Conservation (phyloP, 2,888 invertebrate genomes). For the Noctua comes region DNA sequence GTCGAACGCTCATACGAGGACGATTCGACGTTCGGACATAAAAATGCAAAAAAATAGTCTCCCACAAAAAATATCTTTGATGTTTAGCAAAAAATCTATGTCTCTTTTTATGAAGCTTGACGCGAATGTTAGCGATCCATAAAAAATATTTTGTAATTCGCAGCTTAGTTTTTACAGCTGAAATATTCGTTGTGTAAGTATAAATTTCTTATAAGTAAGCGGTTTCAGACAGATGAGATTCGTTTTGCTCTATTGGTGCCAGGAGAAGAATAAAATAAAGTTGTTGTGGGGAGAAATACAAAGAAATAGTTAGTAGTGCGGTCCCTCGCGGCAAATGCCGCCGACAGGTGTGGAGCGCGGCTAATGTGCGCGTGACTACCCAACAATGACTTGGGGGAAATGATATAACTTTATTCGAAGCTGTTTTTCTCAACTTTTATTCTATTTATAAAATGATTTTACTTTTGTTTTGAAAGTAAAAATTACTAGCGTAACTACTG, state of each 20-base stretch:
- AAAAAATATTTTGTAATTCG: slow-evolving; percentile 14
- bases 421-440: slow-evolving; percentile 60
- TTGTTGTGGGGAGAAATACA: slow-evolving; percentile 77
- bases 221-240: slow-evolving; percentile 46
- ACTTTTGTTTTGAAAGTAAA: slow-evolving; percentile 38
- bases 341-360: slow-evolving; percentile 80
- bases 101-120: slow-evolving; percentile 35
- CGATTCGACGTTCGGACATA: slow-evolving; percentile 56
- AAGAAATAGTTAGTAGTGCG: slow-evolving; percentile 79
- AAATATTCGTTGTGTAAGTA: slow-evolving; percentile 22
- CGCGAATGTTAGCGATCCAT: slow-evolving; percentile 21
- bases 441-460: slow-evolving; percentile 39
- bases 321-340: slow-evolving; percentile 80
- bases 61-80: slow-evolving; percentile 32
- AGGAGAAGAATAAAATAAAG: slow-evolving; percentile 78
- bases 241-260: slow-evolving; percentile 74
- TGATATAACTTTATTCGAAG: slow-evolving; percentile 75
- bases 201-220: slow-evolving; percentile 39
- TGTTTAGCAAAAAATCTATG: slow-evolving; percentile 30
- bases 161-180: slow-evolving; percentile 32
- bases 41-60: slow-evolving; percentile 35
- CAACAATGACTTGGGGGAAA: slow-evolving; percentile 79
- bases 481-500: not conserved
- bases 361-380: slow-evolving; percentile 80
- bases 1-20: slow-evolving; percentile 60